phyloP scores from a whole-genome alignment of 1,140 invertebrate species.

The Chlorops oryzae region DNA sequence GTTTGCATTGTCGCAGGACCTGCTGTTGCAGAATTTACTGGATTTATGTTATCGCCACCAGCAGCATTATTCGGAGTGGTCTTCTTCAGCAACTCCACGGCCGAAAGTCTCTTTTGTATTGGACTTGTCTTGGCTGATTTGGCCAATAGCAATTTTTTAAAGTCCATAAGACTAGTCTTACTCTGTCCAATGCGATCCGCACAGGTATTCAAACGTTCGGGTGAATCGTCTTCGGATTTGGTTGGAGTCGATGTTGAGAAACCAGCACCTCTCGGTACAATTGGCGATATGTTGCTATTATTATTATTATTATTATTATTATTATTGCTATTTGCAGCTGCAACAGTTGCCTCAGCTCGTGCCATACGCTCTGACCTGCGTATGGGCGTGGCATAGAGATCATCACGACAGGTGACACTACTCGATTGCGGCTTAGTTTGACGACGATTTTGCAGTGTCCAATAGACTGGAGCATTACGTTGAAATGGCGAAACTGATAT shows the following conservation, averaged over 20 bases:
- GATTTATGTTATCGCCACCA: no score
- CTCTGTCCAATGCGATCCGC: slow-evolving; percentile 56
- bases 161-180: slow-evolving; percentile 69
- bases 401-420: slow-evolving; percentile 32
- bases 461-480: slow-evolving; percentile 43
- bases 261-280: slow-evolving; percentile 53
- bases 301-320: slow-evolving; percentile 6
- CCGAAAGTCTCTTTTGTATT: slow-evolving; percentile 60
- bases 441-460: slow-evolving; percentile 45
- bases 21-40: neutral
- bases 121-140: slow-evolving; percentile 53
- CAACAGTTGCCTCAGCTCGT: slow-evolving; percentile 17
- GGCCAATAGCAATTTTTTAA: slow-evolving; percentile 66
- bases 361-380: slow-evolving; percentile 36
- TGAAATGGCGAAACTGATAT: slow-evolving; percentile 41
- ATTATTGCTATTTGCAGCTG: slow-evolving; percentile 1
- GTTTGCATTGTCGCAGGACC: slow-evolving; percentile 7
- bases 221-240: slow-evolving; percentile 37
- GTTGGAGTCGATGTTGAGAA: slow-evolving; percentile 56
- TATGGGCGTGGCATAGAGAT: slow-evolving; percentile 45
- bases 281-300: slow-evolving; percentile 54
- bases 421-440: slow-evolving; percentile 24
- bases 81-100: slow-evolving; percentile 74
- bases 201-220: slow-evolving; percentile 53
- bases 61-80: slow-evolving; percentile 30